Evolutionary conservation across 2,797 vertebrate species (phyloP), one percentile per base, ranked within the genome.

Genomic region (Sebastes hubbsi): DNA sequence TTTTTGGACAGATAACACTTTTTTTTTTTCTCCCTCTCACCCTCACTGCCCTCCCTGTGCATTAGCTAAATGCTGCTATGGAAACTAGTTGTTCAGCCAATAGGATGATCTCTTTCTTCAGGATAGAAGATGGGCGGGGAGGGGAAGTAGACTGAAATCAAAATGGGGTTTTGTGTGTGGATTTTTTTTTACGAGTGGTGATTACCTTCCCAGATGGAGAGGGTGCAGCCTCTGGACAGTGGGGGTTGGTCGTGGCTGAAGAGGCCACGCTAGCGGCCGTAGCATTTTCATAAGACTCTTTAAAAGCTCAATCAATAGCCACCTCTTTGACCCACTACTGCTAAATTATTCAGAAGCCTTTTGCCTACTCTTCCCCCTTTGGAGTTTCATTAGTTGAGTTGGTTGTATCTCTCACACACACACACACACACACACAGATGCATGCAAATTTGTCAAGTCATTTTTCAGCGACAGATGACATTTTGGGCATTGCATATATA

Each of bases 281-380:
- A 96, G 96, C 95, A 95, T 96, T 96, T 96, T 97, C 94, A 96
- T 90, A 94, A 95, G 84, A 89, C 85, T 94, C 95, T 95, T 90
- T 94, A 93, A 97, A 97, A 97, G 95, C 95, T 93, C 95, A 96
- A 97, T 97, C 97, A 96, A 95, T 97, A 96, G 93, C 78, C 91
- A 93, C 94, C 94, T 96, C 92, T 95, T 94, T 95, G 95, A 97
- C 95, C 92, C 75, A 91, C 89, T 55, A 87, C 91, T 93, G 88
- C 93, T 97, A 96, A 97, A 97, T 98, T 96, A 98, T 98, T 98
- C 96, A 97, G 94, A 94, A 68, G 88, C 94, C 93, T 95, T 93
- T 94, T 90, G 93, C 89, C 87, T 58, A 85, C 75, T 82, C 72
- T 77, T 78, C 64, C 74, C 72, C 60, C 54, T 72, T 52, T 81